Conservation (phyloP, 2,113 vertebrate species). For the Cyanoliseus patagonus region DNA sequence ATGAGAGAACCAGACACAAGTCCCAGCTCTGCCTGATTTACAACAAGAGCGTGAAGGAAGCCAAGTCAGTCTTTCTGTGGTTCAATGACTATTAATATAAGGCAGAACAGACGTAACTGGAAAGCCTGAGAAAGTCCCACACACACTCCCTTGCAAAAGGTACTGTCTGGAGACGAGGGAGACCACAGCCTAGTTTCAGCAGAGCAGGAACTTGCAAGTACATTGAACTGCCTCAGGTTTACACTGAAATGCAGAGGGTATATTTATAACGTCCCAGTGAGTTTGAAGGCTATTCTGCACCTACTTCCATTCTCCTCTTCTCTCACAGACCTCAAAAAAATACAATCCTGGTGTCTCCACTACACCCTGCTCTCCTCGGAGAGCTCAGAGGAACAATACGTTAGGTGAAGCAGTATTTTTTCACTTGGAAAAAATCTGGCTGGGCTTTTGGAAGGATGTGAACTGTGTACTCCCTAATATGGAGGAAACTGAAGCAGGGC, state of each 20-base stretch:
- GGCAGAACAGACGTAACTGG: slow-evolving; percentile 54
- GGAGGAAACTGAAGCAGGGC: not conserved
- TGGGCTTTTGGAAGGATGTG: not conserved
- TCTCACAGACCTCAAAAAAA: not conserved
- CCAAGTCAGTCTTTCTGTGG: slow-evolving; percentile 67
- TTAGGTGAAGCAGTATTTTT: not conserved
- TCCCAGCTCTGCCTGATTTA: slow-evolving; percentile 41
- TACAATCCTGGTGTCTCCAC: not conserved
- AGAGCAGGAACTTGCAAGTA: not conserved
- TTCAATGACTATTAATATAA: slow-evolving; percentile 40
- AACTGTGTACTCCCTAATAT: not conserved
- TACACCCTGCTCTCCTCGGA: not conserved
- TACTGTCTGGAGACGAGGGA: not conserved
- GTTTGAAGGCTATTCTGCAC: not conserved
- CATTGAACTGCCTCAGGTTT: not conserved
- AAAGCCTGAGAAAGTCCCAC: slow-evolving; percentile 65
- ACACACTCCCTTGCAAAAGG: slow-evolving; percentile 6
- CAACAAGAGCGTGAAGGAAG: slow-evolving; percentile 60
- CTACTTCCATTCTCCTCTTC: not conserved
- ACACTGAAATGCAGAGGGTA: not conserved
- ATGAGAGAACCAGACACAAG: not conserved
- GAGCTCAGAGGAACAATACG: not conserved
- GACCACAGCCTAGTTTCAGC: slow-evolving; percentile 8
- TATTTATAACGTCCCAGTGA: not conserved
- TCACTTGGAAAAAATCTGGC: not conserved